These are phyloP conservation scores for Dynastes grantii DNA, from an alignment of 2,888 invertebrate genomes.

Conservation along the genomic window DNA sequence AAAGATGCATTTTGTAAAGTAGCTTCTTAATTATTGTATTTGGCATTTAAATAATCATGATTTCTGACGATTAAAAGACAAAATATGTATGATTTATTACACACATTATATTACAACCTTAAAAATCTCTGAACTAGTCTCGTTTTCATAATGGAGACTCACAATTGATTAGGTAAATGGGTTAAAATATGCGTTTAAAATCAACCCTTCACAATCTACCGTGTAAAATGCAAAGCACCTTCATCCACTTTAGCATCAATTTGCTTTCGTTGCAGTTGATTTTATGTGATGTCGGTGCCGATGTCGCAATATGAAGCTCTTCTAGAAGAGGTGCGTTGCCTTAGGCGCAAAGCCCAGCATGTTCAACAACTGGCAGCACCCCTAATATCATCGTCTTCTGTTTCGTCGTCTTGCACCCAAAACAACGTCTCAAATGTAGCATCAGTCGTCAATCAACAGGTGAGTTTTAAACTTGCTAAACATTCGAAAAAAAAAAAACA, in stretches of 20 bases:
- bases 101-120: too few relatives aligned
- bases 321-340: constrained; percentile 74
- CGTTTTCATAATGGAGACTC: too few relatives aligned
- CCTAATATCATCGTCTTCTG: constrained; percentile 54
- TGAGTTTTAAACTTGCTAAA: not conserved
- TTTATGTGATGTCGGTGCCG: constrained; percentile 73
- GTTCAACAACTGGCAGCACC: constrained; percentile 72
- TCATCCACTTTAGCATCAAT: not conserved
- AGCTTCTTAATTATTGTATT: too few relatives aligned
- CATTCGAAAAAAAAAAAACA: not conserved
- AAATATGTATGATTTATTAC: too few relatives aligned
- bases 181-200: too few relatives aligned
- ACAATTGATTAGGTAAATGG: too few relatives aligned
- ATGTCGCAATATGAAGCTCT: constrained; percentile 77
- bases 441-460: constrained; percentile 22
- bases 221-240: too few relatives aligned
- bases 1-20: too few relatives aligned
- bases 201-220: too few relatives aligned
- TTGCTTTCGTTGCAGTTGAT: constrained; percentile 58
- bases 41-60: too few relatives aligned
- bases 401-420: constrained; percentile 50
- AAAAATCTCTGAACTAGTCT: too few relatives aligned
- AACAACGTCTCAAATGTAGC: constrained; percentile 20
- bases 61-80: too few relatives aligned
- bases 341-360: constrained; percentile 75